phyloP scores from a whole-genome alignment of 2,888 invertebrate species.

The Pomacea canaliculata region DNA sequence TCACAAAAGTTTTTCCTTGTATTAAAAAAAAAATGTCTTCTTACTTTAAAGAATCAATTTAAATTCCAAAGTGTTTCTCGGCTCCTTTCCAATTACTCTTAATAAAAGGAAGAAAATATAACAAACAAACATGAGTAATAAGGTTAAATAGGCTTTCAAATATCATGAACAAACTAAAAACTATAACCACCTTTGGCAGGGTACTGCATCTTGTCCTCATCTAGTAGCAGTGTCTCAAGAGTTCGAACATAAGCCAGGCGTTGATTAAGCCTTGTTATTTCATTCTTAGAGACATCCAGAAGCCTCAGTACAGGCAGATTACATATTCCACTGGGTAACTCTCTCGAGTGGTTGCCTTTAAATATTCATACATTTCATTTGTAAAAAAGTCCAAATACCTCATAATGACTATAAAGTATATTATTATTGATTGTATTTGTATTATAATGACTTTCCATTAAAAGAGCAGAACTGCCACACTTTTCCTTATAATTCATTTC shows the following conservation, averaged over 20 bases:
- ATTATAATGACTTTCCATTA: too few species aligned
- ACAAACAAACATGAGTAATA: too few species aligned
- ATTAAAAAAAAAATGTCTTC: too few species aligned
- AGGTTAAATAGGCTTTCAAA: too few species aligned
- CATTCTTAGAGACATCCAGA: conserved; percentile 62
- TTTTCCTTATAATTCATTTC: too few species aligned
- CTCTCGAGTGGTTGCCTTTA: conserved; percentile 61
- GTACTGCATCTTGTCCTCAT: conserved; percentile 76
- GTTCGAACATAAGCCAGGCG: conserved; percentile 78
- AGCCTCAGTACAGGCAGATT: conserved; percentile 51
- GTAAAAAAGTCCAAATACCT: not conserved
- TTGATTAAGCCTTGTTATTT: conserved; percentile 67
- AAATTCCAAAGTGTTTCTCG: too few species aligned
- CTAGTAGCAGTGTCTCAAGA: conserved; percentile 76
- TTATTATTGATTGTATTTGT: too few species aligned
- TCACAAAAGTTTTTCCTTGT: not conserved
- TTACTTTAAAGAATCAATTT: too few species aligned
- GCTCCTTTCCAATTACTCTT: too few species aligned
- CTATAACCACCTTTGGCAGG: conserved; percentile 73
- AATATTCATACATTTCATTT: not conserved
- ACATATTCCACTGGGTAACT: conserved; percentile 54
- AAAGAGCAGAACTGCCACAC: too few species aligned
- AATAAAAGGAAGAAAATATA: too few species aligned
- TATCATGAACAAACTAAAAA: not conserved
- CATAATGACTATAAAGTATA: not conserved